These are phyloP conservation scores for Phalanger gymnotis DNA, from an alignment of 2,797 vertebrate species.

Conservation along the genomic window DNA sequence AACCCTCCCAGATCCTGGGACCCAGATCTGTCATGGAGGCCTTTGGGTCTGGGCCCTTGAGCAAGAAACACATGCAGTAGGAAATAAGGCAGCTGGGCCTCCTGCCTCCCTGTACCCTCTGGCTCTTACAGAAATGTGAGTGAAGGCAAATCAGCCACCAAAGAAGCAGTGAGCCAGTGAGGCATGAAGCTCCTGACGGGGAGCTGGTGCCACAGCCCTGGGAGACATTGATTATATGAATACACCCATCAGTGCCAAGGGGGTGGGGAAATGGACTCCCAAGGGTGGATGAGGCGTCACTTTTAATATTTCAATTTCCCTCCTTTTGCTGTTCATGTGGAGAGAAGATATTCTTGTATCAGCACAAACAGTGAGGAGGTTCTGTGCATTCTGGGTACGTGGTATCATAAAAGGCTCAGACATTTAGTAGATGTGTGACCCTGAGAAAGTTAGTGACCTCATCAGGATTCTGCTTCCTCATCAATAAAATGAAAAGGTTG, in stretches of 20 bases:
- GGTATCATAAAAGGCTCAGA: neutral
- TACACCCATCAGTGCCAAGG: fast-evolving
- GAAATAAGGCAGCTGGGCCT: neutral
- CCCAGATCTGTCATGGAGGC: neutral
- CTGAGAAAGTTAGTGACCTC: neutral
- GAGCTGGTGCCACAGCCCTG: neutral
- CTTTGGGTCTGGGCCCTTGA: neutral
- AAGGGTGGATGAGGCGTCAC: neutral
- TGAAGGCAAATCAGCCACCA: neutral
- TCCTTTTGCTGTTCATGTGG: neutral
- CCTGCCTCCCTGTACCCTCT: neutral
- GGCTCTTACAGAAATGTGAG: neutral
- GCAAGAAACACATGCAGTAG: neutral
- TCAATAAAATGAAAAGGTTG: neutral
- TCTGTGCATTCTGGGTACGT: neutral
- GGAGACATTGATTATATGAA: neutral
- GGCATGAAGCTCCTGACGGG: fast-evolving
- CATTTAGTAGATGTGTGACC: neutral
- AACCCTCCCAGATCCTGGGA: neutral
- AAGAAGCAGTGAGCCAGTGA: neutral
- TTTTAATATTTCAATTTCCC: neutral
- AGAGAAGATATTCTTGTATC: neutral
- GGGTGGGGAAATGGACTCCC: neutral
- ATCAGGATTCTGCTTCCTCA: neutral
- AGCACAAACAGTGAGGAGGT: neutral